Percentiles rank a stretch among this genome's conserved stretches.
Conservation (phyloP, 2,113 vertebrate species). For the Lagopus muta region DNA sequence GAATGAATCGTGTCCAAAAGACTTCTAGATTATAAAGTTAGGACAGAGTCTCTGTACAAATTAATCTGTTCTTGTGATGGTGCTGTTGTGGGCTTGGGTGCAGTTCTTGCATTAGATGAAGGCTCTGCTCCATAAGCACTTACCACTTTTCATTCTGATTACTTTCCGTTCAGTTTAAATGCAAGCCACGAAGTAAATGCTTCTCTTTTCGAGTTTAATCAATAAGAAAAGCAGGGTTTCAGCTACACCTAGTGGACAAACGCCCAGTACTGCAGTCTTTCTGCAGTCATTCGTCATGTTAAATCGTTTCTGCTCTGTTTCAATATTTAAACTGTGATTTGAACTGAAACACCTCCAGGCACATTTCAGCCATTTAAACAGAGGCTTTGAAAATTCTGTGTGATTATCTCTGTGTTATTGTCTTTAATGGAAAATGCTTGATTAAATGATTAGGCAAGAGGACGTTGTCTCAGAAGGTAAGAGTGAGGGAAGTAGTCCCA, state of each 20-base stretch:
- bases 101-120: not conserved
- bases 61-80: not conserved
- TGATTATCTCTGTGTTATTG: not conserved
- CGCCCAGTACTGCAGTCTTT: not conserved
- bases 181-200: not conserved
- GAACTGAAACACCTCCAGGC: not conserved
- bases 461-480: accelerated
- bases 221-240: slow-evolving; percentile 24
- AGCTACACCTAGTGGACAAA: slow-evolving; percentile 75
- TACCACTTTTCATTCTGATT: not conserved
- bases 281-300: not conserved
- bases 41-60: not conserved
- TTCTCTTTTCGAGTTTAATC: not conserved
- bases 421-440: not conserved
- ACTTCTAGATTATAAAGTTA: not conserved
- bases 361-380: not conserved
- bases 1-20: not conserved
- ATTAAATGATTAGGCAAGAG: not conserved
- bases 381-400: not conserved
- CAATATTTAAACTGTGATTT: not conserved
- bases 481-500: not conserved
- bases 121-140: not conserved
- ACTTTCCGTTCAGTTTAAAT: not conserved
- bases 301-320: not conserved
- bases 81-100: not conserved